Base-by-base conservation (phyloP, 1,140 invertebrate species). In the Euglossa dilemma region DNA sequence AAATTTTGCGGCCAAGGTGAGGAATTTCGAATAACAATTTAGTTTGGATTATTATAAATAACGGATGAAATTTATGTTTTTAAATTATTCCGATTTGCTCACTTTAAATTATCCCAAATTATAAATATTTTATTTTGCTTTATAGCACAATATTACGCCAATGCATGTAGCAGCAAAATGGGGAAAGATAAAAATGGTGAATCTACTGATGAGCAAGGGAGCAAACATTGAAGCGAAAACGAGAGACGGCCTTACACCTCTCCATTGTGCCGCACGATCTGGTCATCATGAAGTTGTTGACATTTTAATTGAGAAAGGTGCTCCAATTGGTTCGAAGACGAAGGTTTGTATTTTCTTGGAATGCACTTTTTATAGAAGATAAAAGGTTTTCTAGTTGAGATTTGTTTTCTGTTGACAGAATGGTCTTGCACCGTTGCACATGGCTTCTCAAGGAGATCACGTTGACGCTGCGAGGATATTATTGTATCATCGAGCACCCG, bases 231-330 rank as follows among this genome's bases (percentile, higher is more conserved):
- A 99, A 93, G 97, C 98, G 18, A 98, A 98, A 92, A 99, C 99
- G 0, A 95, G 98, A 80, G 99, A 99, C 94, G 98, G 99, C 0
- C 95, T 99, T 16, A 99, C 99, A 6, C 98, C 98, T 2, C 93
- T 98, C 28, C 97, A 98, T 91, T 98, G 99, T 95, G 99, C 98
- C 0, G 98, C 99, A 14, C 95, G 99, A 64, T 99, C 98, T 67
- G 99, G 99, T 2, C 99, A 99, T 94, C 98, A 99, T 87, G 97
- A 98, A 90, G 99, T 99, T 0, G 98, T 99, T 18, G 98, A 99
- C 87, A 95, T 98, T 74, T 94, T 99, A 16, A 95, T 99, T 47
- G 97, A 98, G 89, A 97, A 98, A 90, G 97, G 97, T 56, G 98
- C 98, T 18, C 98, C 98, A 2, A 98, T 99, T 91, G 96, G 97